Evolutionary conservation across 2,113 vertebrate genomes (phyloP).

Genomic region (Butorides virescens): DNA sequence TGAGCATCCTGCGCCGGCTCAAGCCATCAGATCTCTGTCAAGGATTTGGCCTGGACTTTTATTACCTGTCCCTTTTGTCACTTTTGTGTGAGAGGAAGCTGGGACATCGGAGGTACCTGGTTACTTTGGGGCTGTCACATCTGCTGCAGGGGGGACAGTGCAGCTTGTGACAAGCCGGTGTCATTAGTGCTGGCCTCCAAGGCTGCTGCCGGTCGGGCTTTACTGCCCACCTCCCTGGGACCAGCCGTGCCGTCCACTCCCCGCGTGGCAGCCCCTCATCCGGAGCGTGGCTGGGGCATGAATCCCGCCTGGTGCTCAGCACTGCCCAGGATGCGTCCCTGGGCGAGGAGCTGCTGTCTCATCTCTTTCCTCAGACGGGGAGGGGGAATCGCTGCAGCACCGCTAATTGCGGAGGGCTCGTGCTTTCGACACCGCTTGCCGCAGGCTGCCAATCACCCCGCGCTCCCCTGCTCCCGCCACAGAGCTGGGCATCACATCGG

Average conservation of each 20-base stretch:
- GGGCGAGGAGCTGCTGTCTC: neutral
- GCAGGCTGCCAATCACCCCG: neutral
- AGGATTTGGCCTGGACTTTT: conserved; percentile 14
- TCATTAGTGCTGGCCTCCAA: neutral
- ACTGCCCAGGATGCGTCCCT: neutral
- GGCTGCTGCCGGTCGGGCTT: neutral
- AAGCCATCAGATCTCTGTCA: neutral
- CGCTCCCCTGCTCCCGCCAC: neutral
- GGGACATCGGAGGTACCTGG: neutral
- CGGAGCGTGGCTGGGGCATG: neutral
- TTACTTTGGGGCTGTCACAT: conserved; percentile 35
- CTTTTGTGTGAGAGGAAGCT: neutral
- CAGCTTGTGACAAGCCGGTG: neutral
- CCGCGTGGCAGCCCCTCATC: neutral
- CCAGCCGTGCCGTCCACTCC: neutral
- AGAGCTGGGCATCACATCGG: neutral
- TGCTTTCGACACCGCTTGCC: neutral
- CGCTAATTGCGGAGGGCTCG: neutral
- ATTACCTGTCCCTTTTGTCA: conserved; percentile 33
- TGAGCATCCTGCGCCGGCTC: neutral
- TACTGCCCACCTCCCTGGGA: neutral
- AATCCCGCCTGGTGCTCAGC: neutral
- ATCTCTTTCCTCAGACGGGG: rapidly evolving
- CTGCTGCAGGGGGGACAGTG: conserved; percentile 16
- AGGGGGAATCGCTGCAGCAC: neutral